Evolutionary conservation across 2,797 vertebrate species (phyloP).

Genomic region (Gadopsis bispinosus): DNA sequence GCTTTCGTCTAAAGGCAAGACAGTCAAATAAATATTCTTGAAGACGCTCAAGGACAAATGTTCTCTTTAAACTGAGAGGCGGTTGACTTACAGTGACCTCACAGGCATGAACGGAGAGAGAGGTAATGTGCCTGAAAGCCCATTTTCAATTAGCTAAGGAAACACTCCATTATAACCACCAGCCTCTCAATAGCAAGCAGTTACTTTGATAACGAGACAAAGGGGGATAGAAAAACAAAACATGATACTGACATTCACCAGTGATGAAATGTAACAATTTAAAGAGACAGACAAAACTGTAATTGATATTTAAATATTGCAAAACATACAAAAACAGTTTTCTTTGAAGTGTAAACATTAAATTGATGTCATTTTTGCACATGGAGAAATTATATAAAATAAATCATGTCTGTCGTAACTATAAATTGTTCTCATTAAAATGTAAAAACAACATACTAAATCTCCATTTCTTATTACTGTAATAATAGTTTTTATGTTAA

Average conservation of each 20-base stretch:
- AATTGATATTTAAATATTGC: slow-evolving; percentile 78
- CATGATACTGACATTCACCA: slow-evolving; percentile 54
- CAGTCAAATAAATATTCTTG: slow-evolving; percentile 70
- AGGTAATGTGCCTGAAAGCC: slow-evolving; percentile 46
- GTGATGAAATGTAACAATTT: slow-evolving; percentile 67
- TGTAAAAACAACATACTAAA: slow-evolving; percentile 81
- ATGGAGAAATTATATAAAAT: slow-evolving; percentile 84
- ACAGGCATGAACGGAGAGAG: slow-evolving; percentile 34
- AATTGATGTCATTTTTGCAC: slow-evolving; percentile 76
- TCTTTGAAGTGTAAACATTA: slow-evolving; percentile 82
- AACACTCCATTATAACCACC: slow-evolving; percentile 27
- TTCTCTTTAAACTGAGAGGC: slow-evolving; percentile 48
- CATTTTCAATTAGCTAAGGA: slow-evolving; percentile 10
- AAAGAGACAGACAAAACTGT: slow-evolving; percentile 68
- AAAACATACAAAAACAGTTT: slow-evolving; percentile 77
- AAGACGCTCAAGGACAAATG: slow-evolving; percentile 51
- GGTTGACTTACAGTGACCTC: slow-evolving; percentile 52
- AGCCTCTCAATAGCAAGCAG: slow-evolving; percentile 29
- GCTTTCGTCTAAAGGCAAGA: slow-evolving; percentile 69
- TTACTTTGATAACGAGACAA: slow-evolving; percentile 37
- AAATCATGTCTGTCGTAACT: slow-evolving; percentile 79
- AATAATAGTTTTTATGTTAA: slow-evolving; percentile 75
- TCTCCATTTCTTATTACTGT: slow-evolving; percentile 72
- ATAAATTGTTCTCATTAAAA: slow-evolving; percentile 78
- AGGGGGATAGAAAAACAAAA: slow-evolving; percentile 28